Percentiles rank a stretch among this genome's conserved stretches.
phyloP scores from a whole-genome alignment of 2,113 vertebrate genomes.

The Amphiprion ocellaris region DNA sequence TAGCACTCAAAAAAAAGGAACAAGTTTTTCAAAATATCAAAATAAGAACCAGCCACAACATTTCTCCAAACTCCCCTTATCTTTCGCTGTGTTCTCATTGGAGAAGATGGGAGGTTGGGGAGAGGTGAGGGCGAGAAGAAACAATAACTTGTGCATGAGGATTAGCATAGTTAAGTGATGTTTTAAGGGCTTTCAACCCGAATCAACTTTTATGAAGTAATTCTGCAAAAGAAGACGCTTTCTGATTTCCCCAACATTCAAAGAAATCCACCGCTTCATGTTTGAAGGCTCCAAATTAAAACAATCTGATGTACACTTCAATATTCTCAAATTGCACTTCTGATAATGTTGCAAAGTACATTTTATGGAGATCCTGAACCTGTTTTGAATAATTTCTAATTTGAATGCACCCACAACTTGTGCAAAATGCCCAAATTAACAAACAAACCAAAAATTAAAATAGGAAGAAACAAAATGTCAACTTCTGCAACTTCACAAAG shows the following conservation, averaged over 20 bases:
- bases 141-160: slow-evolving; percentile 48
- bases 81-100: slow-evolving; percentile 30
- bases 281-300: slow-evolving; percentile 1
- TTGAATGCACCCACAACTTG: background rate
- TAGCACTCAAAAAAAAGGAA: slow-evolving; percentile 88
- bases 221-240: background rate
- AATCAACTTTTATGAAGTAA: slow-evolving; percentile 37
- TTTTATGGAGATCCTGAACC: slow-evolving; percentile 21
- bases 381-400: background rate
- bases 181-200: slow-evolving; percentile 33
- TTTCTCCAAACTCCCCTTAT: slow-evolving; percentile 35
- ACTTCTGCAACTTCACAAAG: slow-evolving; percentile 23
- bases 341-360: slow-evolving; percentile 27
- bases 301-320: slow-evolving; percentile 2
- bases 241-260: background rate
- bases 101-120: slow-evolving; percentile 8
- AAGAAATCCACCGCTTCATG: background rate
- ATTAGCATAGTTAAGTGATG: slow-evolving; percentile 72
- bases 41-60: slow-evolving; percentile 56
- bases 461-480: background rate
- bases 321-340: background rate
- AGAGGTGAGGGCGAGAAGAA: slow-evolving; percentile 3
- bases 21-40: slow-evolving; percentile 60
- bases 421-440: slow-evolving; percentile 14
- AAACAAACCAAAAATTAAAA: background rate